A percentile compares a stretch with the other conserved stretches of the same genome.
Conservation (phyloP, 2,113 vertebrate species). For the Vulpes vulpes region DNA sequence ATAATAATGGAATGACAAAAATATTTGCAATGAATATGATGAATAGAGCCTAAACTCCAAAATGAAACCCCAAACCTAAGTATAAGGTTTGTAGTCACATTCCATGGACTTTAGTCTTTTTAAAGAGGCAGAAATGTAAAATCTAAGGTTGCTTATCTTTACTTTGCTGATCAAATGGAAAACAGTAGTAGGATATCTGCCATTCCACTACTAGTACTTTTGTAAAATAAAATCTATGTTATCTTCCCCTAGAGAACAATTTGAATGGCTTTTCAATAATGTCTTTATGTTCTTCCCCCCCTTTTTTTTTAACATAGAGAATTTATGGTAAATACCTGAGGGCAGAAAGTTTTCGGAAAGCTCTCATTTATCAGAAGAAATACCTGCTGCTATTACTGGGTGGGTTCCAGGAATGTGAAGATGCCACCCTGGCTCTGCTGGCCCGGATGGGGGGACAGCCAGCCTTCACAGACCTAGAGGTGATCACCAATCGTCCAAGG, state of each 20-base stretch:
- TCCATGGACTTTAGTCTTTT: neutral
- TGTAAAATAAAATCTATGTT: neutral
- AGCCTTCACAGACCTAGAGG: slow-evolving; percentile 87
- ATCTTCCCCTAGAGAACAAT: neutral
- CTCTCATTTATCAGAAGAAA: slow-evolving; percentile 98
- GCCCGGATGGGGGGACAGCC: slow-evolving; percentile 94
- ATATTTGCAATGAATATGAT: neutral
- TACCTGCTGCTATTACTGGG: slow-evolving; percentile 97
- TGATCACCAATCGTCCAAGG: slow-evolving; percentile 87
- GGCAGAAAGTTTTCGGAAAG: slow-evolving; percentile 97
- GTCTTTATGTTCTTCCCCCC: neutral
- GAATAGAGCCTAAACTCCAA: neutral
- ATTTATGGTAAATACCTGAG: slow-evolving; percentile 96
- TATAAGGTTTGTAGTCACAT: neutral
- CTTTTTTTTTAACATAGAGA: slow-evolving; percentile 87
- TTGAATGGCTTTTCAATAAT: slow-evolving; percentile 39
- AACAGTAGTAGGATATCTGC: neutral
- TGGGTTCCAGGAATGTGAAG: slow-evolving; percentile 98
- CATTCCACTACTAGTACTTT: neutral
- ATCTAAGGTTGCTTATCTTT: neutral
- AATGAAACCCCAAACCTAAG: neutral
- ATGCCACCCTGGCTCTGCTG: slow-evolving; percentile 94
- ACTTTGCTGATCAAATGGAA: neutral
- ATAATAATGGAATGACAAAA: neutral
- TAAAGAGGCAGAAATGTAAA: neutral